Base-by-base conservation (phyloP, 2,797 vertebrate species). In the Hephaestus fuliginosus region DNA sequence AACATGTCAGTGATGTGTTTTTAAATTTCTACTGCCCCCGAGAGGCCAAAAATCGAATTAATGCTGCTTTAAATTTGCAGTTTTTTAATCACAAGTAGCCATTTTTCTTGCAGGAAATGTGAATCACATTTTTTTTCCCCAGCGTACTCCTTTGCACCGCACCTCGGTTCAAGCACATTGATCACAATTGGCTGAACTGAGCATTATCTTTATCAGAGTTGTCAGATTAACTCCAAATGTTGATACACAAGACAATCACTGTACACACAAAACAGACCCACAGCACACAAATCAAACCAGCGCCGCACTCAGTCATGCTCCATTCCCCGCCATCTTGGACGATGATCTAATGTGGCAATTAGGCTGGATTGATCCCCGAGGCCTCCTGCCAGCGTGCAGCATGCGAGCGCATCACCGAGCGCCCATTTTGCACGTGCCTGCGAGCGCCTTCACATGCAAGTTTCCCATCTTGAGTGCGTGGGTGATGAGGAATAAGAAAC, bases 181-280 rank as follows among this genome's bases (percentile, higher is more conserved):
- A 62, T 77, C 28, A 2, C 41, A 64, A 78, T 83, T 41, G 61
- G 49, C 78, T 57, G 60, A 74, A 78, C n/a, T 41, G 68, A 74
- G 6, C 69, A 1, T 43, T 49, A n/a, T 82, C 57, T 80, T 86
- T 78, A 72, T 85, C 46, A 5, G 17, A 65, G 71, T 49, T 86
- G 86, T 88, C 83, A 90, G 86, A 87, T 86, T 76, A 68, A 75
- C 73, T 85, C 72, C 51, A 61, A 85, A 80, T 83, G 86, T 80
- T 87, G 84, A 88, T 85, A 63, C 79, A 80, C 68, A 80, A 65
- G 65, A 62, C 75, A 73, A 74, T 88, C 78, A 78, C 46, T 49
- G 56, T 63, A 71, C 72, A 88, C 82, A 83, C 82, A 66, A 56
- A 81, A 52, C 74, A 68, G 76, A 74, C 72, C 79, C 70, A 63